Evolutionary conservation across 2,113 vertebrate species (phyloP).

Genomic region (Phalacrocorax carbo): DNA sequence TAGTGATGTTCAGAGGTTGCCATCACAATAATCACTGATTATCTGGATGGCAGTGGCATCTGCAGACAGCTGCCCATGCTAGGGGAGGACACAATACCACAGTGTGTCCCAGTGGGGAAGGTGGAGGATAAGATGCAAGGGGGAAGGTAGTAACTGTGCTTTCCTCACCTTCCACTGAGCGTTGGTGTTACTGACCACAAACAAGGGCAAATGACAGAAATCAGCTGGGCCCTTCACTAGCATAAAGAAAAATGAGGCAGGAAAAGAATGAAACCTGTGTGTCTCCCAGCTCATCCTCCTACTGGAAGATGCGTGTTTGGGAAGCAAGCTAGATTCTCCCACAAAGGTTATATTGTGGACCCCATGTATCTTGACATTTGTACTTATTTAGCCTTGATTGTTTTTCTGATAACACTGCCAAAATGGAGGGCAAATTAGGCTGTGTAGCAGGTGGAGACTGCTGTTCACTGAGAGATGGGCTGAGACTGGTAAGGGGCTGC

Average conservation of each 20-base stretch:
- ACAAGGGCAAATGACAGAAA: background rate
- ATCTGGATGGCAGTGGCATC: background rate
- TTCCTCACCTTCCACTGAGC: background rate
- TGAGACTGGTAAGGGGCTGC: background rate
- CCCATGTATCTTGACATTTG: background rate
- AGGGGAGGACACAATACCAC: background rate
- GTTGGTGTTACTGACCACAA: background rate
- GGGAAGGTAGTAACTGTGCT: background rate
- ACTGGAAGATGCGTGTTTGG: background rate
- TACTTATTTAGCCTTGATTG: background rate
- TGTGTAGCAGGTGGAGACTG: background rate
- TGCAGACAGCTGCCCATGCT: background rate
- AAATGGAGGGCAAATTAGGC: background rate
- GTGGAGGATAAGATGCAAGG: background rate
- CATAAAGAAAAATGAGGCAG: background rate
- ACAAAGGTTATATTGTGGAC: background rate
- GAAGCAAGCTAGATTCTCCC: background rate
- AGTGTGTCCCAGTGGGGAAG: background rate
- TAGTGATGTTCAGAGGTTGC: background rate
- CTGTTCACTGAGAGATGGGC: background rate
- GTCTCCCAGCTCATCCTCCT: background rate
- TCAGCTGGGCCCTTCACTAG: accelerated
- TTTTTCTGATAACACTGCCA: background rate
- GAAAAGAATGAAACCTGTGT: accelerated
- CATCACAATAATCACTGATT: background rate